Evolutionary conservation across 2,797 vertebrate genomes (phyloP).

Genomic region (Parauchenoglanis ngamensis): DNA sequence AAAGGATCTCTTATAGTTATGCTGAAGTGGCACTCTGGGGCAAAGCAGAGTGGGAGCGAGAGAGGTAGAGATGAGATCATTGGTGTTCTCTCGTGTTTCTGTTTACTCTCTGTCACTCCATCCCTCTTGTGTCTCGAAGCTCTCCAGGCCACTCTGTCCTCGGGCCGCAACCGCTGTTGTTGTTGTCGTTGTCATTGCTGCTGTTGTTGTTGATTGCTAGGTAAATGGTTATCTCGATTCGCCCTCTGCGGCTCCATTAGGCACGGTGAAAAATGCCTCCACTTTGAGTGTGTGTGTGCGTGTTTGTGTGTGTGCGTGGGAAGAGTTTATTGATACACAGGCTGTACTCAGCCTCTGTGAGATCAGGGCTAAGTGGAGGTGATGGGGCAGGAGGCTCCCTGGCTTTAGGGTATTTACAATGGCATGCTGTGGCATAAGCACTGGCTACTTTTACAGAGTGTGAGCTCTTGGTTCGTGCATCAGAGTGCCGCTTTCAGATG

Average conservation of each 20-base stretch:
- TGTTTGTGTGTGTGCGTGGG: conserved; percentile 18
- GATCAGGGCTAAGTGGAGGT: conserved; percentile 13
- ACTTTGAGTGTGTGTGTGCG: conserved; percentile 20
- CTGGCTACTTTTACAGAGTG: conserved; percentile 19
- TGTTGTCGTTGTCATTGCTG: conserved; percentile 61
- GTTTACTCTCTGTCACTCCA: conserved; percentile 60
- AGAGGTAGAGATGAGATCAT: conserved; percentile 54
- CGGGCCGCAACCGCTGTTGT: conserved; percentile 52
- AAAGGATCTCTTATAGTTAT: conserved; percentile 48
- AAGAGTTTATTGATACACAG: not conserved
- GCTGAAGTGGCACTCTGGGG: conserved; percentile 55
- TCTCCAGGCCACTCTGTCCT: conserved; percentile 60
- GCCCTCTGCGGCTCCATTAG: conserved; percentile 57
- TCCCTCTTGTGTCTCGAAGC: conserved; percentile 56
- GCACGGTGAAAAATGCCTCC: conserved; percentile 51
- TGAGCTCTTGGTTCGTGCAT: conserved; percentile 26
- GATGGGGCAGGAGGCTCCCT: conserved; percentile 13
- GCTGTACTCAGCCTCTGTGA: conserved; percentile 12
- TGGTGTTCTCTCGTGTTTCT: conserved; percentile 52
- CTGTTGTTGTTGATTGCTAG: conserved; percentile 59
- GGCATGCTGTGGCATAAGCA: conserved; percentile 2
- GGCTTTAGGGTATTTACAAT: not conserved
- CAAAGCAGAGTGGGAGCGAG: conserved; percentile 30
- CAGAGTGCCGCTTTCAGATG: conserved; percentile 42
- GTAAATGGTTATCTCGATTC: conserved; percentile 60